Evolutionary conservation across 2,888 invertebrate species (phyloP).

Genomic region (Morpho deidamia): DNA sequence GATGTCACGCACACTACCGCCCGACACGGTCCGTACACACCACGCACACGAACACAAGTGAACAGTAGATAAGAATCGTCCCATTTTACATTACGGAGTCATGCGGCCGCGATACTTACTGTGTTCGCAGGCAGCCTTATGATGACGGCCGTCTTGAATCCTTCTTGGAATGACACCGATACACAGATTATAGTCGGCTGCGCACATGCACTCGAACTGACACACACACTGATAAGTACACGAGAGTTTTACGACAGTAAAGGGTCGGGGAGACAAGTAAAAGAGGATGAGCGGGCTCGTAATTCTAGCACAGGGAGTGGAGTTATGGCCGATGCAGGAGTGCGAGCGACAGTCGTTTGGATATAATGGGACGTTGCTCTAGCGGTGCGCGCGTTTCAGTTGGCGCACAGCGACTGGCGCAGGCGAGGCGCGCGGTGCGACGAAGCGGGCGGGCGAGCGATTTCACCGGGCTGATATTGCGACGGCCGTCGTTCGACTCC

Average conservation of each 20-base stretch:
- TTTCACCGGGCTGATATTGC: conserved; percentile 78
- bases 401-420: conserved; percentile 78
- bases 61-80: conserved; percentile 72
- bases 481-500: conserved; percentile 66
- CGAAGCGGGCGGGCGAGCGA: conserved; percentile 73
- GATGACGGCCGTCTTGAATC: conserved; percentile 74
- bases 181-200: conserved; percentile 54
- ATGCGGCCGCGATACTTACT: conserved; percentile 71
- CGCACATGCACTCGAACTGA: conserved; percentile 53
- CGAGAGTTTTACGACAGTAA: conserved; percentile 2
- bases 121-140: conserved; percentile 76
- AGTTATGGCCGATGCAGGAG: conserved; percentile 34
- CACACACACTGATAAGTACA: conserved; percentile 32
- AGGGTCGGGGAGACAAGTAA: conserved; percentile 35
- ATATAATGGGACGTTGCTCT: conserved; percentile 59
- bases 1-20: conserved; percentile 62
- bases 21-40: conserved; percentile 36
- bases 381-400: conserved; percentile 77
- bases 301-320: conserved; percentile 38
- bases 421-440: conserved; percentile 72
- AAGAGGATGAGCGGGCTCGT: conserved; percentile 45
- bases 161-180: conserved; percentile 55
- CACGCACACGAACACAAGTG: conserved; percentile 49
- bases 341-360: conserved; percentile 47
- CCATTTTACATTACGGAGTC: conserved; percentile 74